Evolutionary conservation across 2,113 vertebrate genomes (phyloP).

Genomic region (Notarius quadriscutis): DNA sequence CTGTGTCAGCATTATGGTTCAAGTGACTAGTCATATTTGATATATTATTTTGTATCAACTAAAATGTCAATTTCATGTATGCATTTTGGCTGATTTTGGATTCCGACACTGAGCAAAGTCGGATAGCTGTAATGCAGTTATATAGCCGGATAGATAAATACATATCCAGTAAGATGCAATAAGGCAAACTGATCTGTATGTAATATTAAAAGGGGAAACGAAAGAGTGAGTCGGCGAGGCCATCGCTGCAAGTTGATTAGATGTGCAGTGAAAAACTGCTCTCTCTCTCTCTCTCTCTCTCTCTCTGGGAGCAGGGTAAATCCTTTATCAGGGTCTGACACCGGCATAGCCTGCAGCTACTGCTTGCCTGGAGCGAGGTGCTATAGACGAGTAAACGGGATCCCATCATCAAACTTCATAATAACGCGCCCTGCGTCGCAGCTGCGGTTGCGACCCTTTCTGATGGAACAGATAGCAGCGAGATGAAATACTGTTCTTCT

Average conservation of each 20-base stretch:
- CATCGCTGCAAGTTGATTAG: constrained; percentile 78
- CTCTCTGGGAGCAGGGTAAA: constrained; percentile 77
- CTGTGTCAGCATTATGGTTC: background rate
- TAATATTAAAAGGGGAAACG: constrained; percentile 59
- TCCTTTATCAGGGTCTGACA: constrained; percentile 97
- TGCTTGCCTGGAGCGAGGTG: constrained; percentile 84
- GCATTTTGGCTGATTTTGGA: background rate
- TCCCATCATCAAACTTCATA: constrained; percentile 91
- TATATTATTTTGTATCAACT: background rate
- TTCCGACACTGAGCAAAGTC: constrained; percentile 4
- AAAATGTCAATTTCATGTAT: background rate
- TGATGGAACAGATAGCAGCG: constrained; percentile 88
- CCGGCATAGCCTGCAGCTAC: constrained; percentile 90
- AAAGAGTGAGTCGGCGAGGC: constrained; percentile 62
- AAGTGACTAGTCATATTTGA: background rate
- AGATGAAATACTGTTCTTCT: constrained; percentile 88
- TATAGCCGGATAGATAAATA: constrained; percentile 49
- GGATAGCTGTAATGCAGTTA: constrained; percentile 31
- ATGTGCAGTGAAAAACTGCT: constrained; percentile 78
- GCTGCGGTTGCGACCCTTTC: constrained; percentile 95
- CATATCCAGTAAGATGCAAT: constrained; percentile 53
- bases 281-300: constrained; percentile 70
- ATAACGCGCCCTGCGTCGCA: constrained; percentile 89
- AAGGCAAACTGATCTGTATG: constrained; percentile 59
- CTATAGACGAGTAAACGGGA: constrained; percentile 79